Evolutionary conservation across 2,113 vertebrate genomes (phyloP), one percentile per base, ranked within the genome.

Genomic region (Megaceryle maxima): DNA sequence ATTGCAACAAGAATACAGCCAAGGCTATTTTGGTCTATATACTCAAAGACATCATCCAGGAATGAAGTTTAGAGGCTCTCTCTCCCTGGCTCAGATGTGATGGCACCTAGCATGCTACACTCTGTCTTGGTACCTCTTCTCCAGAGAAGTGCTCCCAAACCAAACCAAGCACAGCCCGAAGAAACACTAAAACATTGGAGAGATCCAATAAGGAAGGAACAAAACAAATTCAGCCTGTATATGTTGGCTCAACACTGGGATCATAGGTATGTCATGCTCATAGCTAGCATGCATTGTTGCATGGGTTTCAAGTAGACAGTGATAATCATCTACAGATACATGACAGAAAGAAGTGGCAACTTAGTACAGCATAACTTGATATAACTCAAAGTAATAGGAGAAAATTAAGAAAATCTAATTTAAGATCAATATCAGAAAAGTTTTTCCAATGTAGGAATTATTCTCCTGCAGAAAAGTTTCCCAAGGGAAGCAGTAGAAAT

Each of bases 371-470:
- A 20, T 21, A 74, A 59, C 50, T 81, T 93, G 77, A 88, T 87
- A 89, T 83, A 94, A 69, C 62, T 87, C 90, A 79, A 91, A 94
- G 83, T 89, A 93, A 89, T 11, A 48, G 51, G 51, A 80, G 59
- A 88, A 95, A 88, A 83, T 68, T 14, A 56, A 79, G 81, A 81
- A 93, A 95, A 92, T 85, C 88, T 96, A 94, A 90, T 86, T 92
- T 93, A 83, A 80, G 88, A 87, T 79, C 53, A 87, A 59, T 94
- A 96, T 80, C 66, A 55, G 59, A 63, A 50, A 91, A 79, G 59
- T 94, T 91, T 91, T 83, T 73, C 72, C 91, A 66, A 69, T 25
- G 53, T 41, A 87, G 64, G 59, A 84, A 92, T 88, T 90, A 80
- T 84, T 95, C 72, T 83, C 73, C 66, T 20, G 14, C 43, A 83